Base-by-base conservation (phyloP, 30 jellyfish, hydroid and myxozoan species). In the Turritopsis rubra region DNA sequence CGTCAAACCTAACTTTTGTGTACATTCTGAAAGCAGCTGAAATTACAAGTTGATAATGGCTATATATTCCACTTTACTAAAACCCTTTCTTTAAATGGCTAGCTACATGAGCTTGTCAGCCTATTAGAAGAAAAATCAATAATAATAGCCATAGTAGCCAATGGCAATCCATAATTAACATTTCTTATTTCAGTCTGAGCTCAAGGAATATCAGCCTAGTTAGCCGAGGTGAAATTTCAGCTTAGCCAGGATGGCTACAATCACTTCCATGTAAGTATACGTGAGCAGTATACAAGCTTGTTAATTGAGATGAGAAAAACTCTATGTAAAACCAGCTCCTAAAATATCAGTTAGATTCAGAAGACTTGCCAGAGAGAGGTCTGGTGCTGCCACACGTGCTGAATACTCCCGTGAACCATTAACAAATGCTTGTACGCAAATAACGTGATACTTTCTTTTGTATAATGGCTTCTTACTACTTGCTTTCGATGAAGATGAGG, bases 1-100 rank as follows among this genome's bases (percentile, higher is more conserved):
- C 1, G 95, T 80, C 22, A 90, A 81, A 52, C 93, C 70, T 21
- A 90, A 92, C 75, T 90, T 90, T 4, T 27, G 81, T 29, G 97
- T 90, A 7, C 96, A 90, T 74, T 90, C 95, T n/a, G 74, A 89
- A n/a, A 90, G 82, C 1, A 90, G 81, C 97, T 90, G n/a, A 1
- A 66, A 79, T 9, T 18, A 24, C 18, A 31, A 30, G 28, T 68
- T n/a, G 8, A 1, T 41, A 41, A 41, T 5, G 5, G n/a, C n/a
- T n/a, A n/a, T n/a, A n/a, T n/a, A n/a, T n/a, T n/a, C n/a, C n/a
- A n/a, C n/a, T n/a, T n/a, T n/a, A n/a, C n/a, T n/a, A n/a, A n/a
- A n/a, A n/a, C n/a, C n/a, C n/a, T n/a, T n/a, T n/a, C n/a, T n/a
- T n/a, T n/a, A n/a, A n/a, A n/a, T n/a, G n/a, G n/a, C n/a, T n/a